These are phyloP conservation scores for Scleropages formosus DNA, from an alignment of 2,797 vertebrate species.

Conservation along the genomic window DNA sequence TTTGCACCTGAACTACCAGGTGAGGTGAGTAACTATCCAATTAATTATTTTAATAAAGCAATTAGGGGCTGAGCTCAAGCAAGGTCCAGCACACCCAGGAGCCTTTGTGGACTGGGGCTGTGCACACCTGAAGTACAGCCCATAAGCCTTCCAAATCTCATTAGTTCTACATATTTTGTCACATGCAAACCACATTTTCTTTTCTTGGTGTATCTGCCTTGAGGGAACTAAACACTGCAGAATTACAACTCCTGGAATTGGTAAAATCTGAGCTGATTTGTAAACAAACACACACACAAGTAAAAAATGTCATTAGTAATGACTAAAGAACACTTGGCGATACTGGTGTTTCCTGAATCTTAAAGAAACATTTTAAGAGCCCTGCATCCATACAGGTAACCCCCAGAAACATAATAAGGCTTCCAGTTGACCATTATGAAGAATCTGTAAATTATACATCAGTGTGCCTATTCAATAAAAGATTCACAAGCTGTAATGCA, in stretches of 20 bases:
- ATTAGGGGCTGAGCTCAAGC: too few relatives aligned
- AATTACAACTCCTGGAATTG: neutral
- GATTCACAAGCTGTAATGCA: constrained; percentile 30
- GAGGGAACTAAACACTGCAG: constrained; percentile 3
- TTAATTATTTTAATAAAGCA: too few relatives aligned
- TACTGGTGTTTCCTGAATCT: neutral
- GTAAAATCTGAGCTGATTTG: neutral
- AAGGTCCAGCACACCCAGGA: too few relatives aligned
- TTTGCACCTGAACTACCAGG: too few relatives aligned
- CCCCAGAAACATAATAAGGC: neutral
- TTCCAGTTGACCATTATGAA: neutral
- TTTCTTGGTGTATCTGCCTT: neutral
- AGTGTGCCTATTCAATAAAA: constrained; percentile 10
- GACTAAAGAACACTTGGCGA: neutral
- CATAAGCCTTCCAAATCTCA: constrained; percentile 10
- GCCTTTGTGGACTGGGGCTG: too few relatives aligned
- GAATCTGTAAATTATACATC: constrained; percentile 24
- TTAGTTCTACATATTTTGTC: neutral
- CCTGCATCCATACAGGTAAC: constrained; percentile 11
- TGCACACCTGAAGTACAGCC: neutral
- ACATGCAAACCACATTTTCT: neutral
- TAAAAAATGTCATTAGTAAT: too few relatives aligned
- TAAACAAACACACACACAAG: too few relatives aligned
- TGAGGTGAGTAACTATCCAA: too few relatives aligned
- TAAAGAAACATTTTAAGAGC: constrained; percentile 16